Evolutionary conservation across 2,888 invertebrate genomes (phyloP).

Genomic region (Dolichopus griseipennis): DNA sequence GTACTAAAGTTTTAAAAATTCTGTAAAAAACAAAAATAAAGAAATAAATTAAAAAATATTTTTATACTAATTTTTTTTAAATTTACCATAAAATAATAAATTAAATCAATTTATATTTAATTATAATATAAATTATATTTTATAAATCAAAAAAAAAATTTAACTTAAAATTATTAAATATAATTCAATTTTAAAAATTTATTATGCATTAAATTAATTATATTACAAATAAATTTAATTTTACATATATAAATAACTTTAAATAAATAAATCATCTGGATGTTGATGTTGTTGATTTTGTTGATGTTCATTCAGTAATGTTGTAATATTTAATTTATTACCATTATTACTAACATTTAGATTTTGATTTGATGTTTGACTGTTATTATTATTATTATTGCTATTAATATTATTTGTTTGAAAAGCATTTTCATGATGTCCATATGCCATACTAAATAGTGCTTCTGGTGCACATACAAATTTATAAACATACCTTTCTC

Average conservation of each 20-base stretch:
- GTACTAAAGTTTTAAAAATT: too few relatives aligned
- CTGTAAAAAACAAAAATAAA: too few relatives aligned
- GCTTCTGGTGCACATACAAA: constrained; percentile 94
- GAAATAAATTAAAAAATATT: too few relatives aligned
- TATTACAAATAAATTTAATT: constrained; percentile 7
- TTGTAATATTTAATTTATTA: neutral
- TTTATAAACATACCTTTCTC: constrained; percentile 92
- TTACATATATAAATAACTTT: neutral
- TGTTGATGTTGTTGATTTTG: neutral
- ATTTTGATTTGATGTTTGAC: neutral
- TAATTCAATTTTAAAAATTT: neutral
- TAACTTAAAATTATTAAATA: neutral
- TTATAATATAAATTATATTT: neutral
- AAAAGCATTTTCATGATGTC: constrained; percentile 28
- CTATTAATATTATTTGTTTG: constrained; percentile 19
- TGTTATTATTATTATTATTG: neutral
- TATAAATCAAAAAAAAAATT: neutral
- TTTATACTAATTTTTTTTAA: too few relatives aligned
- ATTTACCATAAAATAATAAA: neutral
- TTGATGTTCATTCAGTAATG: neutral
- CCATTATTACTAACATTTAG: neutral
- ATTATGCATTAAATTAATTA: constrained; percentile 3
- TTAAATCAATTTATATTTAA: neutral
- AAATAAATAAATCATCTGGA: neutral
- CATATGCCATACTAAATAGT: constrained; percentile 72